Conservation (phyloP, 1,140 invertebrate genomes). For the Camponotus vicinus region DNA sequence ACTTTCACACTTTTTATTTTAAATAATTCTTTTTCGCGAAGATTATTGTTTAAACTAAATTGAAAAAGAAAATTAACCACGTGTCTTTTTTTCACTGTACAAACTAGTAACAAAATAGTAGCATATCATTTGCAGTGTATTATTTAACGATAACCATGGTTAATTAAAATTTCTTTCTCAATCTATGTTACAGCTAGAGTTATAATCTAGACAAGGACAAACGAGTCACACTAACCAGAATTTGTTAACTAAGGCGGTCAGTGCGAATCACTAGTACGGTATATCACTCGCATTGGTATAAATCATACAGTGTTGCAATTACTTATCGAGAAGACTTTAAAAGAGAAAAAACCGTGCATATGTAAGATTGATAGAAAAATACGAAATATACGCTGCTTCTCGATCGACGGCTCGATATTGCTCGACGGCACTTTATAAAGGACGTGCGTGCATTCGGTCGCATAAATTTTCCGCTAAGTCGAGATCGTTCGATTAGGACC, state of each 20-base stretch:
- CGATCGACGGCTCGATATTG: not conserved
- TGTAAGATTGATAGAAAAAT: conserved; percentile 17
- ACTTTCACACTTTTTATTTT: not conserved
- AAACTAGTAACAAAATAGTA: not conserved
- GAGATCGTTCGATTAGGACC: conserved; percentile 33
- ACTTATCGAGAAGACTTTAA: conserved; percentile 6
- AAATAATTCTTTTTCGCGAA: not conserved
- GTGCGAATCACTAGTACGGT: conserved; percentile 34
- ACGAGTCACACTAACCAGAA: conserved; percentile 47
- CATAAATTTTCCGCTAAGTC: conserved; percentile 56
- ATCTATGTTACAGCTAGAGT: conserved; percentile 53
- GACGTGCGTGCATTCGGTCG: conserved; percentile 12
- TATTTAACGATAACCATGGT: conserved; percentile 24
- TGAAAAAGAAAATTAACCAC: not conserved
- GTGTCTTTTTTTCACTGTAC: conserved; percentile 1
- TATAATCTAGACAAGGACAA: conserved; percentile 53
- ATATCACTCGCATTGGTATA: conserved; percentile 40
- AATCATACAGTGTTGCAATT: conserved; percentile 26
- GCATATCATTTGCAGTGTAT: not conserved
- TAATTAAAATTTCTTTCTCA: conserved; percentile 54
- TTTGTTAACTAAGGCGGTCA: conserved; percentile 53
- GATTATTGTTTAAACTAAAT: not conserved
- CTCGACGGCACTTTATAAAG: conserved; percentile 20
- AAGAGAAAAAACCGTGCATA: not conserved
- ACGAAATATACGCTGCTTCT: not conserved